phyloP scores from a whole-genome alignment of 2,888 invertebrate species.

The Ecdyonurus torrentis region DNA sequence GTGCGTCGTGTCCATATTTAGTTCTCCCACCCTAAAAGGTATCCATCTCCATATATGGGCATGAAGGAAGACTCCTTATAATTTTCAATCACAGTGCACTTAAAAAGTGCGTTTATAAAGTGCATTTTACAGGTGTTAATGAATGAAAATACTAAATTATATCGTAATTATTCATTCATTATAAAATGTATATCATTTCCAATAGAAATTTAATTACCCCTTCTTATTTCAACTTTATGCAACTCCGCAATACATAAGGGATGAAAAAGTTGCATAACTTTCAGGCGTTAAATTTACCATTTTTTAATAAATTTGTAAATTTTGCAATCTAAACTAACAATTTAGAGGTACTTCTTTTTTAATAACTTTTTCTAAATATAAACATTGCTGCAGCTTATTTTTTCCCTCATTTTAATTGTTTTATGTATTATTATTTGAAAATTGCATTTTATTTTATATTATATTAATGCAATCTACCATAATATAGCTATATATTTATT shows the following conservation, averaged over 20 bases:
- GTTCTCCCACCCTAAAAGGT: constrained; percentile 3
- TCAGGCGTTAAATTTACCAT: background rate
- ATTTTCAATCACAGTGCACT: background rate
- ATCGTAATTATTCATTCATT: background rate
- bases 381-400: no score
- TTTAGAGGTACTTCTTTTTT: no score
- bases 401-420: no score
- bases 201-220: background rate
- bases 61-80: constrained; percentile 1
- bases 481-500: no score
- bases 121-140: background rate
- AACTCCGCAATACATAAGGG: background rate
- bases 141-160: background rate
- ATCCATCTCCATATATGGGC: constrained; percentile 2
- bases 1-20: constrained; percentile 1
- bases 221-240: background rate
- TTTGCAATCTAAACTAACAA: no score
- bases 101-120: background rate
- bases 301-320: no score
- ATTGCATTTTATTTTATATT: no score
- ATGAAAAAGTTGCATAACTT: background rate
- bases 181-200: background rate
- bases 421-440: no score
- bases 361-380: no score
- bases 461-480: no score